A percentile compares a stretch with the other conserved stretches of the same genome.
These are phyloP conservation scores for Brachyalestes nurse DNA, from an alignment of 2,797 vertebrate genomes.

Conservation along the genomic window DNA sequence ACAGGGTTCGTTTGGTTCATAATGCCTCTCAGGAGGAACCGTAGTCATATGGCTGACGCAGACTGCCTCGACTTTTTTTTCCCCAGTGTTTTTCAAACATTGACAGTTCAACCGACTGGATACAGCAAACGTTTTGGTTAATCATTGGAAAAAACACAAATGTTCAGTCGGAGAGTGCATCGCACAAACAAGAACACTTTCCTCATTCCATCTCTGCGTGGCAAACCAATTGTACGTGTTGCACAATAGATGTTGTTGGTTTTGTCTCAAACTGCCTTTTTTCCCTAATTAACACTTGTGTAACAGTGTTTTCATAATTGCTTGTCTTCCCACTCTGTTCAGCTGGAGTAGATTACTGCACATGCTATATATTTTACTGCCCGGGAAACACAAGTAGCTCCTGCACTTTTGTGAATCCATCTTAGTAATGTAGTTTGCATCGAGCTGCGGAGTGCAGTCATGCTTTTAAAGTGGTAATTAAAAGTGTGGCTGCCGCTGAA, in stretches of 20 bases:
- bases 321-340: conserved; percentile 16
- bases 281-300: conserved; percentile 36
- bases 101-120: conserved; percentile 40
- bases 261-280: not conserved
- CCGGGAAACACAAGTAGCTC: conserved; percentile 30
- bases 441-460: conserved; percentile 52
- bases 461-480: conserved; percentile 60
- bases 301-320: not conserved
- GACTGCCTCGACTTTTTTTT: conserved; percentile 16
- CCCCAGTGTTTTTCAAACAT: conserved; percentile 17
- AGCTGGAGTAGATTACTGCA: conserved; percentile 26
- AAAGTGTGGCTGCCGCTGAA: conserved; percentile 52
- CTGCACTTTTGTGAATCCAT: conserved; percentile 42
- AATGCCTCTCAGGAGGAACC: conserved; percentile 40
- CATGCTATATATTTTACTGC: conserved; percentile 33
- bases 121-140: conserved; percentile 27
- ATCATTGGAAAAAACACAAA: conserved; percentile 32
- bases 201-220: not conserved
- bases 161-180: not conserved
- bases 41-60: conserved; percentile 11
- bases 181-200: not conserved
- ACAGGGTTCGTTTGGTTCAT: conserved; percentile 30
- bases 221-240: not conserved
- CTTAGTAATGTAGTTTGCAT: conserved; percentile 54
- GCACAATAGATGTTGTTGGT: not conserved